phyloP scores from a whole-genome alignment of 1,140 invertebrate genomes.

The Drosophila ironensis region DNA sequence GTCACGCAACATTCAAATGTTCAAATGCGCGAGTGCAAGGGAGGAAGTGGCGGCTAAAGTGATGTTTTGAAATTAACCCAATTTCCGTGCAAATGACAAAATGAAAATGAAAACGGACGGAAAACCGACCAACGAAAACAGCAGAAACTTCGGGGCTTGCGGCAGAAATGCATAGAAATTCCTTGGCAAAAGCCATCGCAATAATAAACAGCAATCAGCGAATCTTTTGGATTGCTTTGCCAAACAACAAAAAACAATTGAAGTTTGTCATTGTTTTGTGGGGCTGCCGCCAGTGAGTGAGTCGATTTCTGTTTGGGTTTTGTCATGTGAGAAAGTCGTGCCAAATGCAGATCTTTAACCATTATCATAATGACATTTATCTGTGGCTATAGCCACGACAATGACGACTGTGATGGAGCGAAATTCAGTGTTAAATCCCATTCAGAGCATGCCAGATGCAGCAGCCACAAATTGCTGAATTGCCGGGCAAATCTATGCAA shows the following conservation, averaged over 20 bases:
- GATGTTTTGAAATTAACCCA: slow-evolving; percentile 44
- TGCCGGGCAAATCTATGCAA: slow-evolving; percentile 42
- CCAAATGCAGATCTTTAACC: slow-evolving; percentile 62
- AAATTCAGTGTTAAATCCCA: slow-evolving; percentile 17
- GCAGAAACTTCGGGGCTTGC: not conserved
- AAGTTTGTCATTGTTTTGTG: slow-evolving; percentile 59
- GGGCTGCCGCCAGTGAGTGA: too few relatives aligned
- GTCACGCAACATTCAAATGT: slow-evolving; percentile 43
- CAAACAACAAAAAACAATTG: slow-evolving; percentile 23
- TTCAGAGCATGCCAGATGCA: slow-evolving; percentile 1
- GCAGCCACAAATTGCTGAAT: slow-evolving; percentile 5
- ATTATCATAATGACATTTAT: slow-evolving; percentile 57
- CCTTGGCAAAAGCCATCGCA: slow-evolving; percentile 38
- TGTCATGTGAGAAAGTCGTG: slow-evolving; percentile 73
- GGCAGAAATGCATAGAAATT: slow-evolving; percentile 16
- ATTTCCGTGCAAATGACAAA: slow-evolving; percentile 46
- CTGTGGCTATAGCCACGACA: not conserved
- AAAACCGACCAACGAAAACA: not conserved
- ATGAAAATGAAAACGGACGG: slow-evolving; percentile 35
- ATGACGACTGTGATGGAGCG: slow-evolving; percentile 11
- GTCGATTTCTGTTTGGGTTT: slow-evolving; percentile 10
- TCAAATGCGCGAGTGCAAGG: slow-evolving; percentile 16
- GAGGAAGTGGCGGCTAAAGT: slow-evolving; percentile 35
- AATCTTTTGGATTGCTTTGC: slow-evolving; percentile 47
- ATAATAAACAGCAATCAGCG: slow-evolving; percentile 70